Evolutionary conservation across 2,113 vertebrate species (phyloP).

Genomic region (Myotis davidii): DNA sequence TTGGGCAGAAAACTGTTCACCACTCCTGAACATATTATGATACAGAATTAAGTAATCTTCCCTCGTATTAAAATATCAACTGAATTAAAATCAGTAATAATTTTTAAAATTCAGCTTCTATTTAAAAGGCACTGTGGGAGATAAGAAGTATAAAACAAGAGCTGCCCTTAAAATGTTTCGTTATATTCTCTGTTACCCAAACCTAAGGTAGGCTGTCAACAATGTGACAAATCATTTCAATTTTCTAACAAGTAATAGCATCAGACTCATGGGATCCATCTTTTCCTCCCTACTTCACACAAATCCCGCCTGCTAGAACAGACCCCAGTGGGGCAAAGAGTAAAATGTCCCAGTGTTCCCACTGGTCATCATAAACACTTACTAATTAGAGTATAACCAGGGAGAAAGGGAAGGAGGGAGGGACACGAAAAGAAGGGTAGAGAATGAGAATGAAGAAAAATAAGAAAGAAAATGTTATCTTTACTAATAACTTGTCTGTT

Average conservation of each 20-base stretch:
- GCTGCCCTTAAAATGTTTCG: background rate
- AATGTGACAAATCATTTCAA: slow-evolving; percentile 10
- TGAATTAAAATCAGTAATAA: slow-evolving; percentile 28
- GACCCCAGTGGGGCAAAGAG: background rate
- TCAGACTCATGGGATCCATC: background rate
- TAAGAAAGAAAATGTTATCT: background rate
- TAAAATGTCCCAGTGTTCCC: background rate
- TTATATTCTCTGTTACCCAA: slow-evolving; percentile 1
- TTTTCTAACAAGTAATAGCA: slow-evolving; percentile 17
- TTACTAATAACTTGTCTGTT: slow-evolving; percentile 31
- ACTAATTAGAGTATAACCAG: slow-evolving; percentile 6
- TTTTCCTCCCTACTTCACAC: background rate
- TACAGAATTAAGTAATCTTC: slow-evolving; percentile 34
- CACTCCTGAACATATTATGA: slow-evolving; percentile 16
- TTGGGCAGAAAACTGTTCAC: slow-evolving; percentile 26
- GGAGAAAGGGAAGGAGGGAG: background rate
- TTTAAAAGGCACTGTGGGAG: background rate
- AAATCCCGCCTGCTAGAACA: background rate
- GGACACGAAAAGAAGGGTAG: background rate
- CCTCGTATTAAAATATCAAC: slow-evolving; percentile 39
- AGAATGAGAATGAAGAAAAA: background rate
- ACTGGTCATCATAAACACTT: background rate
- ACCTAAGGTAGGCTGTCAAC: background rate
- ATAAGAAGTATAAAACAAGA: background rate
- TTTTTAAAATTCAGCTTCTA: background rate